Evolutionary conservation across 2,888 invertebrate genomes (phyloP), one percentile per base, ranked within the genome.

Genomic region (Endotricha flammealis): DNA sequence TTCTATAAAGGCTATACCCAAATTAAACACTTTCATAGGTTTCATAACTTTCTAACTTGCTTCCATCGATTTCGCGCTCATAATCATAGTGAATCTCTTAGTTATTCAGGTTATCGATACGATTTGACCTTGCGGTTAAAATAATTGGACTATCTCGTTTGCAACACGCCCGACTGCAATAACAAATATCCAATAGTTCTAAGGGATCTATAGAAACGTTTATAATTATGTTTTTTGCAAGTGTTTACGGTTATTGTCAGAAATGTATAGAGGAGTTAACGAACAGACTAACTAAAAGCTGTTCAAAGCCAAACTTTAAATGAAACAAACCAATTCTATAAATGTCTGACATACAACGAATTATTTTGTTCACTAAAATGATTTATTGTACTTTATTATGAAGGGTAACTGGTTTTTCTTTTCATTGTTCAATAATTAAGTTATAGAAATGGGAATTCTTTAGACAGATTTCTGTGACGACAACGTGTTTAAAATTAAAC

Each of bases 271-370:
- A n/a, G 3, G 6, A 45, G 53, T 50, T 48, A 53, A 49, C 48
- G 46, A 48, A 42, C 52, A 48, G 48, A 42, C 43, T 44, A 42
- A 63, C 42, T 45, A 53, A 57, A 53, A 61, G 37, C 49, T 32
- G 55, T 50, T 63, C 62, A 63, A 60, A 64, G 57, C 39, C 33
- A 27, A 31, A 45, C 35, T 33, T 35, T 17, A 36, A 41, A 4
- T 52, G 44, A 57, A 56, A 53, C 57, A 61, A 57, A 61, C 57
- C 53, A 53, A 53, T 52, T 45, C 41, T 44, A 51, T 47, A 48
- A 51, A 42, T 39, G 20, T 39, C 39, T 28, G 12, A 50, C 53
- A 55, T 44, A 56, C 41, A 45, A 49, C 4, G 29, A 29, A 36
- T 36, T 24, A 24, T 24, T 24, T 14, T 10, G 11, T n/a, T n/a